Evolutionary conservation across 2,113 vertebrate species (phyloP), one percentile per base, ranked within the genome.

Genomic region (Apteryx owenii): DNA sequence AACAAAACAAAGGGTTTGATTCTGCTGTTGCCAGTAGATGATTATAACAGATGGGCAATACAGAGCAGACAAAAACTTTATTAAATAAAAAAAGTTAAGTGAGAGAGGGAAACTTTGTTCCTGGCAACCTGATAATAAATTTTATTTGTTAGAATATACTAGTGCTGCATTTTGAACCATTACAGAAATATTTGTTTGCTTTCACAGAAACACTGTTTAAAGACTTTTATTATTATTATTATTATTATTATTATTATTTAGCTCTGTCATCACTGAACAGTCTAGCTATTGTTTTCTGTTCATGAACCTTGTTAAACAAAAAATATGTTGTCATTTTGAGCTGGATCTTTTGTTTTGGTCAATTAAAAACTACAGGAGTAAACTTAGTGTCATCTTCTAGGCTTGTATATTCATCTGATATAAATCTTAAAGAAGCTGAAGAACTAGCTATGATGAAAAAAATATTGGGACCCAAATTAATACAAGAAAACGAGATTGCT

Each of bases 391-490:
- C 79, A 93, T 92, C 81, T 96, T 96, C 31, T 78, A 99, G 98
- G 97, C 56, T 89, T 96, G 54, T 98, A 9, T 99, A 98, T 96
- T 98, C 98, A 51, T 98, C 98, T 92, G 97, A 97, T 84, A 96
- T 83, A 97, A 97, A 89, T 84, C 61, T 98, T 75, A 97, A 98
- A 95, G 97, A 95, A 69, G 88, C 76, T 22, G 98, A 98, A 85
- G 97, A 98, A 60, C 91, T 97, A 89, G 96, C 97, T 87, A 69
- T 98, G 82, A 95, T 75, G 33, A 96, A 97, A 93, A 95, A 97
- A 78, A 50, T 93, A 75, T 6, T 62, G 40, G 89, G 96, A 75
- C 79, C 53, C 53, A 84, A 60, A 50, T 26, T 90, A 84, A 83
- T 70, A 65, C 78, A 94, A 62, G 95, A 95, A 88, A 91, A 80